Base-by-base conservation (phyloP, 2,888 invertebrate species). In the Cosmopolites sordidus region DNA sequence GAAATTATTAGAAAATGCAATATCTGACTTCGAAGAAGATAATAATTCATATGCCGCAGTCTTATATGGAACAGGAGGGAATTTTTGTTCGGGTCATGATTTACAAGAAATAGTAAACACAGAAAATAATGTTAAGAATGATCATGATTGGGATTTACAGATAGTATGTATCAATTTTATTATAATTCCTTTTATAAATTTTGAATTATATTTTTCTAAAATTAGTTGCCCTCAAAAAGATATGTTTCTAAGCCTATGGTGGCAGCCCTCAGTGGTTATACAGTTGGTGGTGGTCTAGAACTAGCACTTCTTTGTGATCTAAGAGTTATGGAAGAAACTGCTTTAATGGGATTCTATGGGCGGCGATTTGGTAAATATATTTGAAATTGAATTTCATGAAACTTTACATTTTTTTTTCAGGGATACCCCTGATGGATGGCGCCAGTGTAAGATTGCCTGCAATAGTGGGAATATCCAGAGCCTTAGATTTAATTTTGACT, bases 51-150 rank as follows among this genome's bases (percentile, higher is more conserved):
- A 78, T 57, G 87, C 87, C 2, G 88, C 87, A 5, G 84, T 98
- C 1, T 75, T 98, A 1, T 83, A 93, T 71, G 97, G 97, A 5
- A 82, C 84, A 66, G 94, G 95, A n/a, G 95, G 95, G 0, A 89
- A 87, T 51, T 97, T 98, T 73, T 95, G 93, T 73, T 84, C 95
- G 1, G 97, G 97, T 0, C 91, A 86, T 70, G 95, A 97, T 73
- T 78, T 96, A 46, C 78, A 85, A 46, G 89, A 93, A 67, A 75
- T 95, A 48, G 75, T 82, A 60, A 37, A 63, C 46, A 49, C 61
- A 18, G 66, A 66, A 46, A 58, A 66, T 33, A 33, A 33, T 8
- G 8, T 5, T 33, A n/a, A 29, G 54, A 57, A 12, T 12, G 12
- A 33, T 9, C 11, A 12, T 12, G 12, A 33, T 9, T 33, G 33